Conservation (phyloP, 2,797 vertebrate species). For the Lepilemur septentrionalis region DNA sequence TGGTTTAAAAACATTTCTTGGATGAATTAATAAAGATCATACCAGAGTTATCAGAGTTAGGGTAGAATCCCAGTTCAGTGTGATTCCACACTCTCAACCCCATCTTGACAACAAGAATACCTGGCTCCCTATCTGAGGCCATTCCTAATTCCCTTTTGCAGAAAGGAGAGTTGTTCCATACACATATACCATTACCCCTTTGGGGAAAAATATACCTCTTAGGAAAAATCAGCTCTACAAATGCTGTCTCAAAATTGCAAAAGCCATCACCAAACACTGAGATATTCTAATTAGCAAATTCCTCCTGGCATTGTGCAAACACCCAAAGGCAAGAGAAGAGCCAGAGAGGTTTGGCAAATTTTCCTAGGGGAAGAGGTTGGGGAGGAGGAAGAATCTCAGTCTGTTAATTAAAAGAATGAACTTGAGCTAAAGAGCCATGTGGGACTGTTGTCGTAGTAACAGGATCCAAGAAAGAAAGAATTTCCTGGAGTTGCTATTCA, state of each 20-base stretch:
- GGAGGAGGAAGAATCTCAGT: conserved; percentile 65
- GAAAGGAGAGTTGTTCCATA: background rate
- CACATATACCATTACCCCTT: background rate
- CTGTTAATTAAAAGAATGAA: conserved; percentile 79
- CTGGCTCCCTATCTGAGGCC: background rate
- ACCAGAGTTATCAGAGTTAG: background rate
- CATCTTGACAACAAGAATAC: background rate
- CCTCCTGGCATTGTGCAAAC: background rate
- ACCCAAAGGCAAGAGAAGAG: conserved; percentile 36
- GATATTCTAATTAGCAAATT: conserved; percentile 57
- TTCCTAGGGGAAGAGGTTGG: conserved; percentile 31
- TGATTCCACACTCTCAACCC: background rate
- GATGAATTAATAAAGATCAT: background rate
- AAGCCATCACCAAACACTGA: background rate
- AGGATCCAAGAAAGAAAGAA: background rate
- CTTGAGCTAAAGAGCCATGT: conserved; percentile 66
- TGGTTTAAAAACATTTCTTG: background rate
- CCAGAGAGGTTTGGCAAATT: conserved; percentile 20
- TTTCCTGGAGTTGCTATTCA: conserved; percentile 37
- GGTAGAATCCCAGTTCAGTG: background rate
- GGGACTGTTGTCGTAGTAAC: conserved; percentile 81
- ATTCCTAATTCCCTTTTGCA: background rate
- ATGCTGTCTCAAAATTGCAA: conserved; percentile 1
- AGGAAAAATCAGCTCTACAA: conserved; percentile 7
- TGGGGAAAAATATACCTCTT: background rate